phyloP scores from a whole-genome alignment of 2,888 invertebrate species.

The Globia sparganii region DNA sequence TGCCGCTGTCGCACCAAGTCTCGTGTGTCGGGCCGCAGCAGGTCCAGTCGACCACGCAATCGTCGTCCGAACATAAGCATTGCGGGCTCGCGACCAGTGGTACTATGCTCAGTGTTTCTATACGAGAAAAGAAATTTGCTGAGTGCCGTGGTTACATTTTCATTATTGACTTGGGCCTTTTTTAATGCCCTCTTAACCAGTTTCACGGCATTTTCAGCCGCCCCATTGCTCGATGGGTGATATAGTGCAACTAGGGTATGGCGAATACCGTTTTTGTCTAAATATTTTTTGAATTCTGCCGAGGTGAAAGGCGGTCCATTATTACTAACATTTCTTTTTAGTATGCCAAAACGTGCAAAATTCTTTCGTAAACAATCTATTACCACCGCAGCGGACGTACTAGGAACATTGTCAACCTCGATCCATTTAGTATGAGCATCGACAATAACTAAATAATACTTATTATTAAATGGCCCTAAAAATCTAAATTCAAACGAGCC shows the following conservation, averaged over 20 bases:
- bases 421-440: no score
- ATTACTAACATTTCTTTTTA: neutral
- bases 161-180: no score
- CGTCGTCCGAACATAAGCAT: constrained; percentile 12
- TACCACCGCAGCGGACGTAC: constrained; percentile 1
- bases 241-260: constrained; percentile 1
- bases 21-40: constrained; percentile 9
- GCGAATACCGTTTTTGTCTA: neutral
- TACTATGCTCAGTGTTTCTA: neutral
- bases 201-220: constrained; percentile 3
- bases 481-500: constrained; percentile 6
- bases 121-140: neutral
- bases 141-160: no score
- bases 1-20: constrained; percentile 20
- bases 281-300: neutral
- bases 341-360: no score
- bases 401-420: neutral
- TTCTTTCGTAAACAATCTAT: neutral
- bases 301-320: neutral
- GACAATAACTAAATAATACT: no score
- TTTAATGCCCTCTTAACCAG: neutral
- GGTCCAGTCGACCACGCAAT: constrained; percentile 12
- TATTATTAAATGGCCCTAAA: neutral
- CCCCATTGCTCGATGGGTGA: constrained; percentile 3
- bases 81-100: no score